Evolutionary conservation across 2,888 invertebrate species (phyloP), one percentile per base, ranked within the genome.

Genomic region (Catotricha subobsoleta): DNA sequence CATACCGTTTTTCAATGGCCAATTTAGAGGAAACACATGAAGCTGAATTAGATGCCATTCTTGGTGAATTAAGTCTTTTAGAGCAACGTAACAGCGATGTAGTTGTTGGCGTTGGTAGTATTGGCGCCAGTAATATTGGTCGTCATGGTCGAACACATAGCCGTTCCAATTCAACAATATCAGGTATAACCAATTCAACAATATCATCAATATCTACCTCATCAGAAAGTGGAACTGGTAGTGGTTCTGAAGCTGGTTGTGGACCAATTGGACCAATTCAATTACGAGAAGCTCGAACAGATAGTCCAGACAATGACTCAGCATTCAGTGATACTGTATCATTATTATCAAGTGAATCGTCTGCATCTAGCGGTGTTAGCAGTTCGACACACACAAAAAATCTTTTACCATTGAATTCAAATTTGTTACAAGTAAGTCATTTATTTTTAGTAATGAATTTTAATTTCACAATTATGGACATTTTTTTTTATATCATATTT

Each of bases 261-360:
- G 44, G 45, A 52, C 56, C 49, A 54, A n/a, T n/a, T n/a, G n/a
- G n/a, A n/a, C n/a, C n/a, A n/a, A n/a, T n/a, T n/a, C 20, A 19
- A n/a, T 51, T 47, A 58, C 68, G 55, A 50, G 65, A 48, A 54
- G 65, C 66, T n/a, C 72, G 88, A 47, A 83, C 88, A 12, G 91
- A 94, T 55, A 90, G 90, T 41, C 94, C 94, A 0, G 95, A 95
- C 64, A 94, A 92, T 64, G 97, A 97, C 66, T 94, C 94, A 10
- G 97, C 95, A 13, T 97, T 94, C 63, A 94, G 94, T 54, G 97
- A 97, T 65, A 92, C 90, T 47, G 90, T 92, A 44, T 90, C 90
- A 29, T 72, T 87, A 68, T 62, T 84, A 49, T 84, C 84, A 37
- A 82, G 81, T 51, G 92, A 92, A 62, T 92, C 91, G 30, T 91